These are phyloP conservation scores for Ceratoteleas bidentatus DNA, from an alignment of 1,140 invertebrate genomes.

Conservation along the genomic window DNA sequence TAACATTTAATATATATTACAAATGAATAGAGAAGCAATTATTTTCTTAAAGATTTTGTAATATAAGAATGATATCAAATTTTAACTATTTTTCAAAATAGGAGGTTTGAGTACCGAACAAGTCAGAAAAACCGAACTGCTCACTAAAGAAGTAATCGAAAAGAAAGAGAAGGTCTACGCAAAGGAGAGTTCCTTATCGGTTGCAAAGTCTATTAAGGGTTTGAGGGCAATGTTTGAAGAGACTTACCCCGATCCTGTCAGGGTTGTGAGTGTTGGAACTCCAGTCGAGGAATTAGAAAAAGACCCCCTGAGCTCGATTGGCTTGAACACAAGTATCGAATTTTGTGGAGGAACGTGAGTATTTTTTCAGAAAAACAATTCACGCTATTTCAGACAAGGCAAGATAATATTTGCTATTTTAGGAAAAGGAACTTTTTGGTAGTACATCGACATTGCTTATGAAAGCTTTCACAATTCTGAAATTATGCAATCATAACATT, in stretches of 20 bases:
- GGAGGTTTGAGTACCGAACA: slow-evolving; percentile 92
- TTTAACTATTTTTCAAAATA: too few species aligned
- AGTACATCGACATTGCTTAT: too few species aligned
- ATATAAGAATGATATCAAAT: too few species aligned
- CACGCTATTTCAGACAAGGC: too few species aligned
- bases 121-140: slow-evolving; percentile 92
- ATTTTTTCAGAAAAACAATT: too few species aligned
- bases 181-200: slow-evolving; percentile 90
- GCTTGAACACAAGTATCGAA: slow-evolving; percentile 96
- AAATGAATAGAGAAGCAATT: too few species aligned
- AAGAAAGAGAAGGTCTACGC: slow-evolving; percentile 93
- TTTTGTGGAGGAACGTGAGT: slow-evolving; percentile 97
- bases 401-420: too few species aligned
- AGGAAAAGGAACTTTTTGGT: too few species aligned
- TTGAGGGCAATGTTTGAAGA: slow-evolving; percentile 99
- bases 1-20: too few species aligned
- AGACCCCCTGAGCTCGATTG: slow-evolving; percentile 90
- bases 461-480: too few species aligned
- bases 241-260: slow-evolving; percentile 99
- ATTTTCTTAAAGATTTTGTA: too few species aligned
- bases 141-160: slow-evolving; percentile 89
- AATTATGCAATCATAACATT: too few species aligned
- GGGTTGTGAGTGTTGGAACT: slow-evolving; percentile 97
- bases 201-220: slow-evolving; percentile 96
- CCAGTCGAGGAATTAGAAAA: slow-evolving; percentile 94